phyloP scores from a whole-genome alignment of 30 jellyfish, hydroid and myxozoan genomes.

The Turritopsis rubra region DNA sequence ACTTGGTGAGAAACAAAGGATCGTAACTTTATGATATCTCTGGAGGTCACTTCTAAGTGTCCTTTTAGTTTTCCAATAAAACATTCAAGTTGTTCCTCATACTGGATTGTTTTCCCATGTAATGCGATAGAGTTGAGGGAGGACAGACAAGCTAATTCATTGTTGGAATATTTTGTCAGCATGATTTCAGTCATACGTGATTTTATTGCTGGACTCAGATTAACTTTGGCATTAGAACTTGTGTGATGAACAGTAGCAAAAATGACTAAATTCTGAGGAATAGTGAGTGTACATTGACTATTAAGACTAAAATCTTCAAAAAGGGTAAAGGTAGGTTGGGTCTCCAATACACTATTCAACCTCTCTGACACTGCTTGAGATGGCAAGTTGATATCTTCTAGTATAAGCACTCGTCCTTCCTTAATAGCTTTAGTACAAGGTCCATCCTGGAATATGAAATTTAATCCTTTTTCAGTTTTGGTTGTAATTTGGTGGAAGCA shows the following conservation, averaged over 20 bases:
- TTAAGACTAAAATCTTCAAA: neutral
- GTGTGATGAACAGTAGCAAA: conserved; percentile 13
- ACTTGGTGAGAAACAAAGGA: neutral
- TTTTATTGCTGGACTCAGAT: conserved; percentile 7
- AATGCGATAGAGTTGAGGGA: neutral
- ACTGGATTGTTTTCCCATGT: neutral
- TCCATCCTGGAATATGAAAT: conserved; percentile 16
- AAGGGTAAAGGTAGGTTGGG: conserved; percentile 7
- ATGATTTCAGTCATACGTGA: conserved; percentile 12
- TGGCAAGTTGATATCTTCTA: conserved; percentile 15
- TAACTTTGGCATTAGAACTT: neutral
- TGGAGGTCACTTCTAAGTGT: neutral
- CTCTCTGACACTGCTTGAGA: conserved; percentile 20
- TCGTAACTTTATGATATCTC: neutral
- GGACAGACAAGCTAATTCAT: neutral
- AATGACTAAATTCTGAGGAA: neutral
- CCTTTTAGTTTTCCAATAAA: neutral
- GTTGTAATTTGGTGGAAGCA: neutral
- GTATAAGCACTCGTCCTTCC: conserved; percentile 12
- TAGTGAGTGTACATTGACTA: neutral
- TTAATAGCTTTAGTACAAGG: conserved; percentile 12
- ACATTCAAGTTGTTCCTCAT: neutral
- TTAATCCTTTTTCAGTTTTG: neutral
- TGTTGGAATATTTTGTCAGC: neutral
- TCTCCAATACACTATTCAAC: neutral